phyloP scores from a whole-genome alignment of 1,140 invertebrate genomes.

The Megalopta genalis region DNA sequence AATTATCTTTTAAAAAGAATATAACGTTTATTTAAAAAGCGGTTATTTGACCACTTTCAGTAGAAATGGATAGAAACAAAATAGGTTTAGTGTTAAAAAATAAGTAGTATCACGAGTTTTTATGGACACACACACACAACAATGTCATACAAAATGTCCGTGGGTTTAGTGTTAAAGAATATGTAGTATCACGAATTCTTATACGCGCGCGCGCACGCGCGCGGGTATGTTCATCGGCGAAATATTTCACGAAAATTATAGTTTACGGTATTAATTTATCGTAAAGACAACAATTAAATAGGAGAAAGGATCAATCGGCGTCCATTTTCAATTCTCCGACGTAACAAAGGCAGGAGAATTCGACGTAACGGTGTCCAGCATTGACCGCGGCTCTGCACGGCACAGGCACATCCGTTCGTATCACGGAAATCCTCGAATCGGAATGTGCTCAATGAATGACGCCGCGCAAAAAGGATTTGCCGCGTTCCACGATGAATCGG shows the following conservation, averaged over 20 bases:
- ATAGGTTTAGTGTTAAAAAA: too few relatives aligned
- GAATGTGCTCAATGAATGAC: conserved; percentile 50
- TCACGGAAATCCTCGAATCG: conserved; percentile 41
- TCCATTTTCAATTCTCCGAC: not conserved
- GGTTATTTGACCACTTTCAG: too few relatives aligned
- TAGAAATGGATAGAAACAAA: too few relatives aligned
- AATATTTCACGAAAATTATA: not conserved
- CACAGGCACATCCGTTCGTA: not conserved
- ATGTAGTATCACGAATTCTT: too few relatives aligned
- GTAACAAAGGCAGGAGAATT: not conserved
- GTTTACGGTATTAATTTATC: not conserved
- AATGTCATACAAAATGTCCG: too few relatives aligned
- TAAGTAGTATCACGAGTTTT: too few relatives aligned
- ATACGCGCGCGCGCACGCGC: too few relatives aligned
- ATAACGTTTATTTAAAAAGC: too few relatives aligned
- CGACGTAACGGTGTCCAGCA: not conserved
- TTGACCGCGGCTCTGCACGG: not conserved
- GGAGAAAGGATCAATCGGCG: not conserved
- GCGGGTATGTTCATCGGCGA: too few relatives aligned
- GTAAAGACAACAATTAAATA: not conserved
- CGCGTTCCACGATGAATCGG: conserved; percentile 52
- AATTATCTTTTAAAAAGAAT: too few relatives aligned
- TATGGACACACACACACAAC: too few relatives aligned
- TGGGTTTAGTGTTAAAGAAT: too few relatives aligned
- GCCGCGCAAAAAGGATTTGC: conserved; percentile 54